phyloP scores from a whole-genome alignment of 53 echinoderm and acorn worm species.

The Paracentrotus lividus region DNA sequence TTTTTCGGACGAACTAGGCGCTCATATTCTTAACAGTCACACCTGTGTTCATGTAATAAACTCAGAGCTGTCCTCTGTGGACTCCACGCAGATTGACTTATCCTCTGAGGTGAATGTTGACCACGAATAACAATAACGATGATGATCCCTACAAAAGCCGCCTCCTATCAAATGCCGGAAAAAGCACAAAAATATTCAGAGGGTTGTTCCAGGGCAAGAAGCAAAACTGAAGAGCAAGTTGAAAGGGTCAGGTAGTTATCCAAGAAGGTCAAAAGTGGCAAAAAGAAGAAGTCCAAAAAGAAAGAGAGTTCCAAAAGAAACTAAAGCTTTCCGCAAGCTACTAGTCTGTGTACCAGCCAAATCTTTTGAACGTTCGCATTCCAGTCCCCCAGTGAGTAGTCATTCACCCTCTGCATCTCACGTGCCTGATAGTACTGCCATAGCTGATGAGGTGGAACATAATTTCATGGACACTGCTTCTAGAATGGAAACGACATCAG shows the following conservation, averaged over 20 bases:
- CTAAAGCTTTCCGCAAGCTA: conserved; percentile 30
- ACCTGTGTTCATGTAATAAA: neutral
- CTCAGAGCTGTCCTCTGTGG: neutral
- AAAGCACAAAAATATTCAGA: conserved; percentile 61
- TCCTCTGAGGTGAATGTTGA: neutral
- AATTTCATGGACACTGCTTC: conserved; percentile 21
- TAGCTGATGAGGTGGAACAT: neutral
- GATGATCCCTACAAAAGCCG: neutral
- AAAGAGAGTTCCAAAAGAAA: no score
- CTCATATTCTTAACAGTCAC: neutral
- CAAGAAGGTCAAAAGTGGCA: neutral
- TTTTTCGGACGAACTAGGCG: conserved; percentile 45
- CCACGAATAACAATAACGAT: conserved; percentile 9
- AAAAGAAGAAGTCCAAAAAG: neutral
- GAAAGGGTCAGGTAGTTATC: neutral
- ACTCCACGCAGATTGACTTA: neutral
- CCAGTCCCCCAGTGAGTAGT: neutral
- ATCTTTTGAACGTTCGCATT: neutral
- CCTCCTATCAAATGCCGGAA: conserved; percentile 16
- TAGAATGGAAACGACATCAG: conserved; percentile 39
- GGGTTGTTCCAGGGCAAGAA: conserved; percentile 14
- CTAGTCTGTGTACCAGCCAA: conserved; percentile 28
- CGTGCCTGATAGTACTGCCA: conserved; percentile 11
- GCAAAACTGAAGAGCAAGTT: conserved; percentile 5
- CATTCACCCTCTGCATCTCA: neutral